Evolutionary conservation across 2,888 invertebrate genomes (phyloP).

Genomic region (Luperina testacea): DNA sequence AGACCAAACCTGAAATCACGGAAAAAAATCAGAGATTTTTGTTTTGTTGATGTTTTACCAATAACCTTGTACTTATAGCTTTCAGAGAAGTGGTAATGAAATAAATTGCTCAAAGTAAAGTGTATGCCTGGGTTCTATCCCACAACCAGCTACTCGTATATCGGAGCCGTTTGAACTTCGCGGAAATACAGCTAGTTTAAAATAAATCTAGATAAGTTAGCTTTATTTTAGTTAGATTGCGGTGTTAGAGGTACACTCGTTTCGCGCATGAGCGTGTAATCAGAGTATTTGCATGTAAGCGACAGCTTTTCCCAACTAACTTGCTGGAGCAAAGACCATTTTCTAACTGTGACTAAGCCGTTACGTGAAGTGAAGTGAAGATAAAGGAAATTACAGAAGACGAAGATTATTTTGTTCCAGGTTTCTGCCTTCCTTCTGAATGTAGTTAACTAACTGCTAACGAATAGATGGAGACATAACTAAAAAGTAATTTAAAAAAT

Average conservation of each 20-base stretch:
- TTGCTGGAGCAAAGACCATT: not conserved
- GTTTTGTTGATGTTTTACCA: no score
- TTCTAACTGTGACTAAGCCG: not conserved
- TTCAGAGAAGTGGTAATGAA: no score
- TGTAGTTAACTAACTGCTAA: not conserved
- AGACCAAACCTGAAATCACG: no score
- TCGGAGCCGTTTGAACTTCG: not conserved
- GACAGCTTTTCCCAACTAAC: not conserved
- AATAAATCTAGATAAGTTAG: slow-evolving; percentile 7
- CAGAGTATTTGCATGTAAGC: slow-evolving; percentile 17
- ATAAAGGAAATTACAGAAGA: not conserved
- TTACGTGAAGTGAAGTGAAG: no score
- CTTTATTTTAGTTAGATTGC: slow-evolving; percentile 20
- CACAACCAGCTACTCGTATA: no score
- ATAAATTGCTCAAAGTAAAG: not conserved
- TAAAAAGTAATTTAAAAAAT: not conserved
- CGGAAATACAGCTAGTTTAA: not conserved
- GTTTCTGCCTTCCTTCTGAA: not conserved
- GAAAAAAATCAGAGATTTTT: no score
- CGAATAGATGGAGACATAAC: not conserved
- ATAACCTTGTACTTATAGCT: no score
- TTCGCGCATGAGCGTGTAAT: slow-evolving; percentile 23
- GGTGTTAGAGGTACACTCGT: slow-evolving; percentile 21
- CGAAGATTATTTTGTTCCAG: not conserved
- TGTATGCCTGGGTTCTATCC: not conserved